Evolutionary conservation across 2,113 vertebrate species (phyloP).

Genomic region (Aplodontia rufa): DNA sequence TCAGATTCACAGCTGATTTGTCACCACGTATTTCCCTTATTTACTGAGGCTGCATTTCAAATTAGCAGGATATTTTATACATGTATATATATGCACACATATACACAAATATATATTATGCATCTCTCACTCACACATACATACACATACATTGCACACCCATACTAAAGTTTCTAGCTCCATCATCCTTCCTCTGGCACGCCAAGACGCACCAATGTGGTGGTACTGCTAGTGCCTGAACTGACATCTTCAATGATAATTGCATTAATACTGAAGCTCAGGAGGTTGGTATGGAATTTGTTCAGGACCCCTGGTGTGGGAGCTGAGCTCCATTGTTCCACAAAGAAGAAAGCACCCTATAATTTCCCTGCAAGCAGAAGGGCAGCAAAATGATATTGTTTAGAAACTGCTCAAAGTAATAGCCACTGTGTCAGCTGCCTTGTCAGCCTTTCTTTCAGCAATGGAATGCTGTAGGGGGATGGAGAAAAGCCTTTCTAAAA

Average conservation of each 20-base stretch:
- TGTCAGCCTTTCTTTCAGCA: conserved; percentile 78
- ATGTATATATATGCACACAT: neutral
- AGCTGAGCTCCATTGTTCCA: conserved; percentile 77
- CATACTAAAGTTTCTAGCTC: conserved; percentile 46
- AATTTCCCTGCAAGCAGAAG: conserved; percentile 83
- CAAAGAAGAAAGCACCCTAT: conserved; percentile 81
- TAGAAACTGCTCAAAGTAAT: conserved; percentile 82
- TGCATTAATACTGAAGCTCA: conserved; percentile 67
- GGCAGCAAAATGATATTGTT: conserved; percentile 81
- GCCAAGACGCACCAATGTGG: conserved; percentile 50
- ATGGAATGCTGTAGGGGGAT: conserved; percentile 59
- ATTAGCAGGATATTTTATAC: conserved; percentile 62
- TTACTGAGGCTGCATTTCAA: conserved; percentile 70
- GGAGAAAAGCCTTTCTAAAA: conserved; percentile 44
- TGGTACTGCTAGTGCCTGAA: conserved; percentile 5
- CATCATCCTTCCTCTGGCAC: conserved; percentile 26
- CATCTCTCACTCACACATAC: neutral
- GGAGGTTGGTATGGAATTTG: conserved; percentile 57
- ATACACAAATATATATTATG: neutral
- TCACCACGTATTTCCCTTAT: conserved; percentile 66
- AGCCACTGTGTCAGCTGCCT: conserved; percentile 72
- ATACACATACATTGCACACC: conserved; percentile 38
- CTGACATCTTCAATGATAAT: conserved; percentile 76
- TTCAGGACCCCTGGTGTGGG: conserved; percentile 29
- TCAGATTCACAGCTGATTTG: conserved; percentile 73